Evolutionary conservation across 1,140 invertebrate genomes (phyloP), one percentile per base, ranked within the genome.

Genomic region (Elymnias hypermnestra): DNA sequence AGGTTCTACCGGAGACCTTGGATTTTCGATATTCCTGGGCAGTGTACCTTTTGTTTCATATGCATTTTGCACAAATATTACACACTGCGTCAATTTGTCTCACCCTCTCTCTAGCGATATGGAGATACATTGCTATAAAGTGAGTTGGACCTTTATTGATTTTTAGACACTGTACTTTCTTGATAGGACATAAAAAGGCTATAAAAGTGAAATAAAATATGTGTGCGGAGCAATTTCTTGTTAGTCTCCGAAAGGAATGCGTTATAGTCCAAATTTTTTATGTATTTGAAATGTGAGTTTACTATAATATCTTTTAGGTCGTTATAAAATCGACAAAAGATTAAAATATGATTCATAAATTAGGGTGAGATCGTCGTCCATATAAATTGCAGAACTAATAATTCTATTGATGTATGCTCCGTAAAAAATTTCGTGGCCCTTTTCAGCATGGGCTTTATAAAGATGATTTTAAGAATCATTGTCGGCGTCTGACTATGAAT

Each of bases 21-120:
- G 83, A 86, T 22, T 83, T 82, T 23, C 73, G 81, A 0, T 81
- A 81, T 49, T 74, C 77, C 0, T 84, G 82, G 89, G 92, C 94
- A 0, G 89, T 93, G 18, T 95, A 92, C 63, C 86, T 94, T 4
- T 83, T 95, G 2, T 92, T 94, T 53, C 94, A 95, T 65, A 92
- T 91, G 83, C 91, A 96, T 71, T 95, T 95, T 69, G 89, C 90
- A 1, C 92, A 94, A 69, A 88, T 94, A 18, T 84, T 94, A 28
- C 95, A 97, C 70, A 96, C 95, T 0, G 93, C 94, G 10, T 95
- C 94, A n/a, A 95, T 96, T 47, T 95, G 93, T 69, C 85, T 97
- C 47, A 96, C 94, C 0, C 89, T 97, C 0, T 92, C 93, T 0
- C 72, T 97, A 28, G 95, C 95, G 5, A 90, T 96, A 36, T 87